Evolutionary conservation across 2,113 vertebrate genomes (phyloP).

Genomic region (Struthio camelus): DNA sequence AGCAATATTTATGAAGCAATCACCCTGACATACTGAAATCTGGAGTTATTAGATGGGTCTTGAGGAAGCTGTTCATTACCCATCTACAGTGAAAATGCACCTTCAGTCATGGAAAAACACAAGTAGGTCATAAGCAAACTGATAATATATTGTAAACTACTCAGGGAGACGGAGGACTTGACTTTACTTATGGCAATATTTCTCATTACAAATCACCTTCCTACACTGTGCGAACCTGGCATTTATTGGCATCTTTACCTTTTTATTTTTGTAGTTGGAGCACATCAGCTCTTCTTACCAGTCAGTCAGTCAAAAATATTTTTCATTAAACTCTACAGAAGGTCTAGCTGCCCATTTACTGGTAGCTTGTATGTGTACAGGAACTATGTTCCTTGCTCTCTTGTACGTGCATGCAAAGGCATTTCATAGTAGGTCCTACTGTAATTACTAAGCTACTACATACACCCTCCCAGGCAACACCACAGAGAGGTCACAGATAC

Average conservation of each 20-base stretch:
- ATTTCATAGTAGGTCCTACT: background rate
- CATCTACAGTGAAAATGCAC: constrained; percentile 4
- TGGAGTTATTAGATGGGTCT: constrained; percentile 42
- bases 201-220: constrained; percentile 55
- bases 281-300: background rate
- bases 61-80: constrained; percentile 50
- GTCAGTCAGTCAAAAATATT: background rate
- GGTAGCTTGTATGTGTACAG: background rate
- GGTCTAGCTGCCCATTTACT: background rate
- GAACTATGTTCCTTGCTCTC: background rate
- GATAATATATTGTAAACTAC: constrained; percentile 40
- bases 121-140: constrained; percentile 38
- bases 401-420: accelerated
- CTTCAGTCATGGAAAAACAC: background rate
- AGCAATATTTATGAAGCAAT: constrained; percentile 31
- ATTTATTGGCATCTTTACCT: constrained; percentile 26
- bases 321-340: background rate
- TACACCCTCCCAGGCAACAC: background rate
- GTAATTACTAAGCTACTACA: background rate
- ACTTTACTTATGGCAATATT: constrained; percentile 58
- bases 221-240: background rate
- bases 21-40: constrained; percentile 30
- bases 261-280: background rate
- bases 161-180: constrained; percentile 44
- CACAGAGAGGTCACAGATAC: background rate